These are phyloP conservation scores for Acanthiza pusilla DNA, from an alignment of 2,797 vertebrate species.

Conservation along the genomic window DNA sequence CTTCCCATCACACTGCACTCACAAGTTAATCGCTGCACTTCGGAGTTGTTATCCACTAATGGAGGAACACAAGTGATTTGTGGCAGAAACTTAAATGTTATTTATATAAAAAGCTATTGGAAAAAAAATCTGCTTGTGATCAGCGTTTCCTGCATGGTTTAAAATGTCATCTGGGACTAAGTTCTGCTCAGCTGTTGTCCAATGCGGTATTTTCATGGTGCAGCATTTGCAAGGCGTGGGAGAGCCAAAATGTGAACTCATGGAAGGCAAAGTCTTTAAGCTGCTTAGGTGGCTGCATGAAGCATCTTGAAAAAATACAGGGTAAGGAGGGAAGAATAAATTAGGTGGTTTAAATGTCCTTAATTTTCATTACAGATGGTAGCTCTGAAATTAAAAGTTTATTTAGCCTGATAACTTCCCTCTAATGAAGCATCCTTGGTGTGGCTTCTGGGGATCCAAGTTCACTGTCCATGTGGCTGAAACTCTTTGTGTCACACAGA, in stretches of 20 bases:
- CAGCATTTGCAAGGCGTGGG: not conserved
- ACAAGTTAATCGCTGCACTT: not conserved
- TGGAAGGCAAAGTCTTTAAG: not conserved
- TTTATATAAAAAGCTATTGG: not conserved
- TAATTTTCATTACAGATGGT: not conserved
- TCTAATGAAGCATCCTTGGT: not conserved
- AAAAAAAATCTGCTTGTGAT: not conserved
- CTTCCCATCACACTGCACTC: not conserved
- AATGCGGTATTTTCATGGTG: not conserved
- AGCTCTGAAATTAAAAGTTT: not conserved
- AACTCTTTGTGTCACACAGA: not conserved
- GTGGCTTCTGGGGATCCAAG: not conserved
- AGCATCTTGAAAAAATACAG: not conserved
- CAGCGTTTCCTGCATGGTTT: not conserved
- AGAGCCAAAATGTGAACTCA: conserved; percentile 15
- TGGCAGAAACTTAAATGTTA: not conserved
- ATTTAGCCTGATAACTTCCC: not conserved
- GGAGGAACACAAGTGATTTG: not conserved
- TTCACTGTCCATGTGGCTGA: not conserved
- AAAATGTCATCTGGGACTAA: not conserved
- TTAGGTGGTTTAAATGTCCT: not conserved
- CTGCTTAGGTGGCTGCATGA: not conserved
- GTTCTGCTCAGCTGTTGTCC: not conserved
- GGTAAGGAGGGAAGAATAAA: not conserved
- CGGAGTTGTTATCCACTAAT: not conserved